Base-by-base conservation (phyloP, 2,888 invertebrate species). In the Adela reaumurella region DNA sequence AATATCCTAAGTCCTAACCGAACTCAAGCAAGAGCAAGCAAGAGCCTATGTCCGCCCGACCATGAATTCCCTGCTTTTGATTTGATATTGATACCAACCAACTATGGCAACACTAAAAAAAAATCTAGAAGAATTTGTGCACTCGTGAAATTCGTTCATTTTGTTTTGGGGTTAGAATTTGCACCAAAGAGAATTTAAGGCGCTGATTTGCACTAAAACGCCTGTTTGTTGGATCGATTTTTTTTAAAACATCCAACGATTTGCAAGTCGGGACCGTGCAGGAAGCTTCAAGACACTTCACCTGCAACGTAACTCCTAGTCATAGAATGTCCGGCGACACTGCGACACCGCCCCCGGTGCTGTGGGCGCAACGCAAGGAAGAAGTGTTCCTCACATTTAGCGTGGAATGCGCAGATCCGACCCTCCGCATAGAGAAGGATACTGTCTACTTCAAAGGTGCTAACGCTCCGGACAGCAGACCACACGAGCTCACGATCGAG, bases 341-440 rank as follows among this genome's bases (percentile, higher is more conserved):
- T 58, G 59, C 67, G 58, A 65, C 67, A 51, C 89, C 91, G 62
- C 95, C 97, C 54, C 85, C 91, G 54, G 90, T 96, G 58, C 84
- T 91, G 74, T 97, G 97, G 97, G 97, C 97, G 50, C 97, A 97
- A 72, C 84, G 94, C 62, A 87, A 85, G 60, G 85, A 87, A 61
- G 80, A 90, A 59, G 71, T 97, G 54, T 93, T 87, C 65, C 82
- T 98, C 59, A 96, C 94, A 57, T 88, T 97, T 68, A 92, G 91
- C 74, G 83, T 97, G 62, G 96, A 95, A 81, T 90, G 90, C 64
- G 92, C 90, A 81, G 84, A 90, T 62, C 93, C 94, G 48, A 83
- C 82, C 58, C 86, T 96, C 60, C 89, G 88, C 79, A 85, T 88
- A 69, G 85, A 84, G 71, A 87, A 87, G 61, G 83, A 85, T 60